Percentiles rank a stretch among this genome's conserved stretches.
Evolutionary conservation across 1,140 invertebrate genomes (phyloP).

Genomic region (Trichogramma pretiosum): DNA sequence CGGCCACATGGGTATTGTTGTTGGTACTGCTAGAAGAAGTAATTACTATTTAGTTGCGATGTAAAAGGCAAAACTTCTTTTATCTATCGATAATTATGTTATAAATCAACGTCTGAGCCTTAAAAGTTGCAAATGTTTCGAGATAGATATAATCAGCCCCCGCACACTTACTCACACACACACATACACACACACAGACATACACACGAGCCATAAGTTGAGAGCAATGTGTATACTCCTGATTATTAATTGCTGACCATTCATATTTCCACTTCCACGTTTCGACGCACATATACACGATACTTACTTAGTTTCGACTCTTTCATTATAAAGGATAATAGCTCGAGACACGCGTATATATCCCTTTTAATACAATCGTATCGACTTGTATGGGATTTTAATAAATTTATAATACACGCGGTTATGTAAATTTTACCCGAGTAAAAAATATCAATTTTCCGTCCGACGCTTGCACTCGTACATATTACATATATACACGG

Average conservation of each 20-base stretch:
- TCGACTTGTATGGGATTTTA: neutral
- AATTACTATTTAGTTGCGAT: slow-evolving; percentile 16
- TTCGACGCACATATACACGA: neutral
- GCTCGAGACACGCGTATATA: too few species aligned
- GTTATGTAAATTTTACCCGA: slow-evolving; percentile 12
- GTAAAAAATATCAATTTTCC: too few species aligned
- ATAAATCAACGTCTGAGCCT: slow-evolving; percentile 12
- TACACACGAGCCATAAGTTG: too few species aligned
- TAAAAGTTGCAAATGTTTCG: too few species aligned
- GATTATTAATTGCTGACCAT: slow-evolving; percentile 14
- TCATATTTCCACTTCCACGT: slow-evolving; percentile 11
- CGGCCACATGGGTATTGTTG: slow-evolving; percentile 7
- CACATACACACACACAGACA: too few species aligned
- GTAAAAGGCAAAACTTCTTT: slow-evolving; percentile 2
- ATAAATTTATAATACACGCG: slow-evolving; percentile 12
- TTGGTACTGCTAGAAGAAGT: slow-evolving; percentile 12
- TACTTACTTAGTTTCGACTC: neutral
- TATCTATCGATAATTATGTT: slow-evolving; percentile 17
- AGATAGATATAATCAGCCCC: too few species aligned
- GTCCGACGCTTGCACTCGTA: too few species aligned
- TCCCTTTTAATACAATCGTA: slow-evolving; percentile 1
- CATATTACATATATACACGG: too few species aligned
- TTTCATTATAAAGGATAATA: too few species aligned
- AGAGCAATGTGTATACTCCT: neutral
- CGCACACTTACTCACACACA: too few species aligned